Evolutionary conservation across 2,113 vertebrate genomes (phyloP).

Genomic region (Percopsis transmontana): DNA sequence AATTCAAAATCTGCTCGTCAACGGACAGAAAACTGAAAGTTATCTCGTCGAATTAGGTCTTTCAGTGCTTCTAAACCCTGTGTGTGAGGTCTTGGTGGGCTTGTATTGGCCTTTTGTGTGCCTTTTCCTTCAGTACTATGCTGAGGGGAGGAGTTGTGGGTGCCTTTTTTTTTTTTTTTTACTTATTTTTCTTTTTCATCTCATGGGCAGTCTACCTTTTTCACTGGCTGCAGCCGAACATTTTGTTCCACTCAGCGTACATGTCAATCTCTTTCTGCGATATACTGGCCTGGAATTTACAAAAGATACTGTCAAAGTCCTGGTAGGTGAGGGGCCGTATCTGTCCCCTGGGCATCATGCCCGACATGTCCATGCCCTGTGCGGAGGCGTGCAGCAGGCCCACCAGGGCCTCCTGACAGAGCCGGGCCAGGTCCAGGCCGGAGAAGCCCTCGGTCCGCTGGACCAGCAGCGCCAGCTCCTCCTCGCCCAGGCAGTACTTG

Average conservation of each 20-base stretch:
- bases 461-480: slow-evolving; percentile 94
- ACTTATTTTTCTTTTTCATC: slow-evolving; percentile 18
- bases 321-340: slow-evolving; percentile 94
- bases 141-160: slow-evolving; percentile 54
- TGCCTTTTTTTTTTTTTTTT: slow-evolving; percentile 62
- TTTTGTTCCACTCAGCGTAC: slow-evolving; percentile 98
- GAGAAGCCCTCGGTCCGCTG: slow-evolving; percentile 96
- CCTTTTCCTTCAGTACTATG: slow-evolving; percentile 60
- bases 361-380: slow-evolving; percentile 91
- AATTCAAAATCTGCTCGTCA: slow-evolving; percentile 78
- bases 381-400: slow-evolving; percentile 87
- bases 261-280: slow-evolving; percentile 98
- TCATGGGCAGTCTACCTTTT: slow-evolving; percentile 57
- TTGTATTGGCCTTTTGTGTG: slow-evolving; percentile 55
- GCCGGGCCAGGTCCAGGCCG: slow-evolving; percentile 91
- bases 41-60: slow-evolving; percentile 54
- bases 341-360: slow-evolving; percentile 91
- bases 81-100: slow-evolving; percentile 50
- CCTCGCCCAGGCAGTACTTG: slow-evolving; percentile 97
- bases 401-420: slow-evolving; percentile 94
- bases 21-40: slow-evolving; percentile 48
- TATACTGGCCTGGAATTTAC: slow-evolving; percentile 98
- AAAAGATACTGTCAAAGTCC: slow-evolving; percentile 97
- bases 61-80: slow-evolving; percentile 56
- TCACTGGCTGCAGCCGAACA: slow-evolving; percentile 98